Percentiles rank a stretch among this genome's conserved stretches.
These are phyloP conservation scores for Andricus curvator DNA, from an alignment of 2,888 invertebrate species.

Conservation along the genomic window DNA sequence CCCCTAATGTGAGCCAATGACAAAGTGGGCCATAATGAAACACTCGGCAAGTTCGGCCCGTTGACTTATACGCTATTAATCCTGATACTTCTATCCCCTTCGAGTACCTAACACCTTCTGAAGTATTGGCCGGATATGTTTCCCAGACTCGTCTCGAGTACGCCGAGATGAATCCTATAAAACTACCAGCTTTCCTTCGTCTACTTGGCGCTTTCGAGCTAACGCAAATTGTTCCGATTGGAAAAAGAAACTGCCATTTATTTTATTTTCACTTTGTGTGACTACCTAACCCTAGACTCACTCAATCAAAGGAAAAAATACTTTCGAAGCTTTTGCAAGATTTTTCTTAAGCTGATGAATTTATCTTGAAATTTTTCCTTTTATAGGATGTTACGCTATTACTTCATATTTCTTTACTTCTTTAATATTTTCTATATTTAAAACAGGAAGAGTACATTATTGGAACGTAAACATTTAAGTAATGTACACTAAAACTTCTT, in stretches of 20 bases:
- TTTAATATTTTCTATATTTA: neutral
- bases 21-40: slow-evolving; percentile 60
- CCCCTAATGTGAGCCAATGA: slow-evolving; percentile 57
- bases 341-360: neutral
- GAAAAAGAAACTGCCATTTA: slow-evolving; percentile 32
- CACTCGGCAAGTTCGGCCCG: slow-evolving; percentile 55
- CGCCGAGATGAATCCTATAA: neutral
- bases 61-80: slow-evolving; percentile 56
- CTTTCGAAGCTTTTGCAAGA: slow-evolving; percentile 44
- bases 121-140: slow-evolving; percentile 56
- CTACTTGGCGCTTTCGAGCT: neutral
- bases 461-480: neutral
- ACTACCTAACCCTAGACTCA: slow-evolving; percentile 23
- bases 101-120: slow-evolving; percentile 47
- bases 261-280: slow-evolving; percentile 40
- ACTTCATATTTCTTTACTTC: neutral
- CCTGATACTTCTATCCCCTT: slow-evolving; percentile 60
- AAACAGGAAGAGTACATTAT: neutral
- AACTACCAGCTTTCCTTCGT: neutral
- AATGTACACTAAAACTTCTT: no score
- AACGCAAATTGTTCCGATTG: slow-evolving; percentile 3
- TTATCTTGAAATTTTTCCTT: neutral
- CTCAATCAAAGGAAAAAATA: slow-evolving; percentile 51
- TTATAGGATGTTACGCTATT: neutral
- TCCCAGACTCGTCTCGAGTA: slow-evolving; percentile 42